Base-by-base conservation (phyloP, 2,797 vertebrate species). In the Rhinogobio ventralis region DNA sequence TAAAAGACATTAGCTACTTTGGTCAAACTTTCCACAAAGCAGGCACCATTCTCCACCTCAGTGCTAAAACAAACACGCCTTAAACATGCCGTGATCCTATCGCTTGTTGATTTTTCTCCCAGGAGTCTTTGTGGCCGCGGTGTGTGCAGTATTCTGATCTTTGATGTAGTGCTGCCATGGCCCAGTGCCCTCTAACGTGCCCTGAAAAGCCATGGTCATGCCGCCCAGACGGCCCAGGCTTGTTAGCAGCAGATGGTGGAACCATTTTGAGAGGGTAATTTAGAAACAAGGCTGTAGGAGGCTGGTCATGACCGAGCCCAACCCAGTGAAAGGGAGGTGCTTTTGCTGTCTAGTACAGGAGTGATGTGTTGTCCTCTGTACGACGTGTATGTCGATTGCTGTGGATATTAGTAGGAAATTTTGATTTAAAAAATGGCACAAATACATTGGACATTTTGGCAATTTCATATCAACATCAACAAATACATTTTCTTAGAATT, bases 201-300 rank as follows among this genome's bases (percentile, higher is more conserved):
- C 91, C 89, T 93, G 92, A 94, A 94, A 91, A 93, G 92, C 89
- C 91, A 87, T 91, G 91, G 92, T 91, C 90, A 91, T 93, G 91
- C 88, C 90, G 88, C 88, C 86, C 3, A 87, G 87, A 87, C 88
- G 87, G 91, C 91, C 87, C 13, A 81, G 91, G 91, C 93, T 94
- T 91, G 91, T 94, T 94, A 94, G 92, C 87, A 90, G 91, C 93
- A 93, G 94, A 94, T 93, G 93, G 86, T 36, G 73, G 36, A 82
- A 79, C 39, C 69, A 55, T 71, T 86, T 51, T 89, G 49, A 49
- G 42, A 39, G 66, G n/a, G 80, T 86, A 60, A 85, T 83, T 83
- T 80, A 76, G 85, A 71, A 77, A 33, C 53, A n/a, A 25, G 69
- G 36, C 71, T n/a, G 79, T 73, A 55, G 74, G 84, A 86, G 80